phyloP scores from a whole-genome alignment of 1,140 invertebrate species.

The Cydia splendana region DNA sequence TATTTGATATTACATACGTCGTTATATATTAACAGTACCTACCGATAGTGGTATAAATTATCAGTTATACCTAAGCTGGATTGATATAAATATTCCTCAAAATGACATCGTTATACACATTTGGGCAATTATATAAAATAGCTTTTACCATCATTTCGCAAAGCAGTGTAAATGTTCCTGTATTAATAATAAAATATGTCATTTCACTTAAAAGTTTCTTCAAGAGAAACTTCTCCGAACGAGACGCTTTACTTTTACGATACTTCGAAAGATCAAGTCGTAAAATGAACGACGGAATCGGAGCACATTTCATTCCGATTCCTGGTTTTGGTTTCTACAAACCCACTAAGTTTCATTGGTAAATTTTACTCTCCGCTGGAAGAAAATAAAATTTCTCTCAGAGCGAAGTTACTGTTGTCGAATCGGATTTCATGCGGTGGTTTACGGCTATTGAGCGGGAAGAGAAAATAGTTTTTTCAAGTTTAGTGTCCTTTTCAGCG shows the following conservation, averaged over 20 bases:
- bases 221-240: not conserved
- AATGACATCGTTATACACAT: too few relatives aligned
- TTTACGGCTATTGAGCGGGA: conserved; percentile 38
- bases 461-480: conserved; percentile 26
- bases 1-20: too few relatives aligned
- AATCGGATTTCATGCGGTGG: conserved; percentile 40
- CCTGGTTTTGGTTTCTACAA: conserved; percentile 24
- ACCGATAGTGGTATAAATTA: too few relatives aligned
- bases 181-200: too few relatives aligned
- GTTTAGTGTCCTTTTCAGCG: conserved; percentile 12
- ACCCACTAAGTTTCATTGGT: conserved; percentile 8
- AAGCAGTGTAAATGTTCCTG: too few relatives aligned
- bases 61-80: too few relatives aligned
- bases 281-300: conserved; percentile 21
- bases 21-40: too few relatives aligned
- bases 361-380: conserved; percentile 19
- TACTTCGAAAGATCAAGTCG: conserved; percentile 26
- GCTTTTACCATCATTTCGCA: too few relatives aligned
- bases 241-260: conserved; percentile 27
- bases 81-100: too few relatives aligned
- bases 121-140: too few relatives aligned
- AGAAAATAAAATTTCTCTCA: conserved; percentile 13
- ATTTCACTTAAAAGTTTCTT: too few relatives aligned
- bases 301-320: conserved; percentile 30
- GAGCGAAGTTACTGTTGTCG: conserved; percentile 29